phyloP scores from a whole-genome alignment of 2,888 invertebrate genomes.

The Pandemis cinnamomeana region DNA sequence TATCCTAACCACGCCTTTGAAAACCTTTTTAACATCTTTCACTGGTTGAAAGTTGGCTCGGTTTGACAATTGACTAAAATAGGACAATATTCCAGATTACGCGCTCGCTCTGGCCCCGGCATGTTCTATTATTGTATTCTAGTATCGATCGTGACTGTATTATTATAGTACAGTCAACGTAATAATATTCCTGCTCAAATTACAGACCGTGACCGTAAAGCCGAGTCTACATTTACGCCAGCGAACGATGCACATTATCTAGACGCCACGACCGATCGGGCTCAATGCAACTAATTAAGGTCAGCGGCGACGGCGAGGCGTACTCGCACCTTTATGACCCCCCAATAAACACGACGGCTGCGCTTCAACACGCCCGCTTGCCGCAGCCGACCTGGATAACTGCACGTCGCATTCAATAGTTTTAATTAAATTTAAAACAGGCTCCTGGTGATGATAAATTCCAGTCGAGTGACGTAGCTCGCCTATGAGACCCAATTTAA shows the following conservation, averaged over 20 bases:
- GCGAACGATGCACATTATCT: not conserved
- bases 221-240: not conserved
- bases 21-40: not conserved
- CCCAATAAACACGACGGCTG: not conserved
- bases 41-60: not conserved
- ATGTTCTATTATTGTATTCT: constrained; percentile 3
- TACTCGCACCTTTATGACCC: not conserved
- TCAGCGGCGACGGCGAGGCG: not conserved
- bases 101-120: not conserved
- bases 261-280: not conserved
- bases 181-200: not conserved
- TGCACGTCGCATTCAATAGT: not conserved
- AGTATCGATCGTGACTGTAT: not conserved
- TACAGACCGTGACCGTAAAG: not conserved
- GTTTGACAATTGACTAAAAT: not conserved
- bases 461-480: too few species aligned
- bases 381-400: not conserved
- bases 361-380: not conserved
- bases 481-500: not conserved
- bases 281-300: not conserved
- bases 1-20: not conserved
- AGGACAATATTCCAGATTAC: not conserved
- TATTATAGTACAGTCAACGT: not conserved
- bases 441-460: not conserved
- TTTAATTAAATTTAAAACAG: not conserved